phyloP scores from a whole-genome alignment of 2,888 invertebrate genomes.

The Xylocampa areola region DNA sequence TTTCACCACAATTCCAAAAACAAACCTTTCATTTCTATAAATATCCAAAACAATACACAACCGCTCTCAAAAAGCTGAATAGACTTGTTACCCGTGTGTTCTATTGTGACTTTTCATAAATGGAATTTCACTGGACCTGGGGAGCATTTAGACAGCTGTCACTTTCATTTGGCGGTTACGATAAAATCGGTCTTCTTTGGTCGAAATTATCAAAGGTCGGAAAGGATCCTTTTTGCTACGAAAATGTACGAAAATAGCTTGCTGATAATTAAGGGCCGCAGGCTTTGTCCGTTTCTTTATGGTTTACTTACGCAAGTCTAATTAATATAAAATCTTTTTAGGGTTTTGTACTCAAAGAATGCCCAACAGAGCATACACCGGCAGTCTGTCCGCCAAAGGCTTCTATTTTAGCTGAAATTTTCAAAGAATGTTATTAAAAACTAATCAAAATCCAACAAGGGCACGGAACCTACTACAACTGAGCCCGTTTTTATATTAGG shows the following conservation, averaged over 20 bases:
- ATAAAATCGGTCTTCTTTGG: conserved; percentile 19
- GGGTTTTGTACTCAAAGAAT: too few relatives aligned
- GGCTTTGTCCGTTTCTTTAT: background rate
- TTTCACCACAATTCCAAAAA: conserved; percentile 21
- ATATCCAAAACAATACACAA: conserved; percentile 43
- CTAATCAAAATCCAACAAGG: too few relatives aligned
- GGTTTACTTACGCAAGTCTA: background rate
- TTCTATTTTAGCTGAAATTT: too few relatives aligned
- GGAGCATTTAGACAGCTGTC: conserved; percentile 53
- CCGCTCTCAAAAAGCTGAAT: conserved; percentile 39
- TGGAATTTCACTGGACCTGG: conserved; percentile 24
- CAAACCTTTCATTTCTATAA: conserved; percentile 29
- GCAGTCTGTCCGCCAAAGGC: too few relatives aligned
- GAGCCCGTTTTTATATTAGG: too few relatives aligned
- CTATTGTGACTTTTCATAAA: conserved; percentile 38
- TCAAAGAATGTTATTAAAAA: too few relatives aligned
- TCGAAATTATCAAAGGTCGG: background rate
- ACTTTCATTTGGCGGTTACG: conserved; percentile 24
- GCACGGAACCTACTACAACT: too few relatives aligned
- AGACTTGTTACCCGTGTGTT: conserved; percentile 21
- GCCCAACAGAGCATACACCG: too few relatives aligned
- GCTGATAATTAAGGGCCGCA: background rate
- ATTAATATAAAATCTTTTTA: too few relatives aligned
- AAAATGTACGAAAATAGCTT: conserved; percentile 13
- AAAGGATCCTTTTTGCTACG: background rate